Base-by-base conservation (phyloP, 1,140 invertebrate species). In the Lithobius niger region DNA sequence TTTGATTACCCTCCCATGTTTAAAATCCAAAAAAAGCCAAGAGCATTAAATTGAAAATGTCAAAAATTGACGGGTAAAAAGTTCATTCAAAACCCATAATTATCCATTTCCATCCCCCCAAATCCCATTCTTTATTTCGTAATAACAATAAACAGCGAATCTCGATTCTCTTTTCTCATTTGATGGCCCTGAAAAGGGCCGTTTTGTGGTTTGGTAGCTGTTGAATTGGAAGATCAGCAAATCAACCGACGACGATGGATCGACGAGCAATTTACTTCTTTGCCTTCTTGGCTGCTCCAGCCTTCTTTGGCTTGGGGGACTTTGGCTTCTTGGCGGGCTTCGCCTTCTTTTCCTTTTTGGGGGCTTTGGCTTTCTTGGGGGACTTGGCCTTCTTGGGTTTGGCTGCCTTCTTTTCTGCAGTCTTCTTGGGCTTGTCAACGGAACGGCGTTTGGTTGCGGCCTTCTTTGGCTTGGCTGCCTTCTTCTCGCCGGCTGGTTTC, bases 281-380 rank as follows among this genome's bases (percentile, higher is more conserved):
- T 2, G 59, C 57, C 42, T 56, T 57, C 3, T 16, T 28, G 24
- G 21, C 42, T 1, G n/a, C 25, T 16, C 40, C 44, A 16, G 60
- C 19, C 19, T 36, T 36, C 31, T 36, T 27, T 57, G 51, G 26
- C 40, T 60, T 58, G 2, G 27, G 22, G 49, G 52, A 59, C 31
- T 52, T 21, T 16, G 49, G 3, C 26, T 58, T 58, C 25, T 57
- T 50, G 26, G 31, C 40, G 2, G 51, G 31, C 42, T 57, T 57
- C 2, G 51, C 28, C 27, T 27, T 47, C 42, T 43, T 47, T 15
- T 19, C 13, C 47, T 59, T 36, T n/a, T 54, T 15, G n/a, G n/a
- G n/a, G n/a, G 22, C 45, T 26, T 40, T 50, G 2, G 48, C 22
- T 42, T 58, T 53, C 51, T 57, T 59, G 1, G 45, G 15, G 2